Evolutionary conservation across 2,888 invertebrate species (phyloP).

Genomic region (Eristalinus sepulchralis): DNA sequence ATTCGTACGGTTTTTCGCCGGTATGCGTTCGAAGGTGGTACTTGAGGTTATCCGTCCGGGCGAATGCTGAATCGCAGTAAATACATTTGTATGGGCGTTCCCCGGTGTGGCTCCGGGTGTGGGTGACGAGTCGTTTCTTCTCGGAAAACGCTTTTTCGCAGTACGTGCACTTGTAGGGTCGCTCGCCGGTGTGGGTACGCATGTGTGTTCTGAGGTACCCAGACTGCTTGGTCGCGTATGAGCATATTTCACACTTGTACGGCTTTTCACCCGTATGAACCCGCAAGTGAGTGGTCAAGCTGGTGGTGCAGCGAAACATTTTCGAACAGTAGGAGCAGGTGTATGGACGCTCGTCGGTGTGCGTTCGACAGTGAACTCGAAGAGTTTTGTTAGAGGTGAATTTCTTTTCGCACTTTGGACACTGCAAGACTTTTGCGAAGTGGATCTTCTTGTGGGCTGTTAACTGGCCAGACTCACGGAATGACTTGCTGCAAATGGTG

Average conservation of each 20-base stretch:
- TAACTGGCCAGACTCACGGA: conserved; percentile 64
- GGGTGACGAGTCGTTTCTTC: conserved; percentile 52
- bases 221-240: conserved; percentile 63
- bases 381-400: conserved; percentile 64
- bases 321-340: conserved; percentile 45
- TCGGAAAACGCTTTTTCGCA: conserved; percentile 61
- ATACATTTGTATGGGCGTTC: conserved; percentile 64
- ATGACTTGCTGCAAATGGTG: conserved; percentile 47
- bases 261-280: conserved; percentile 64
- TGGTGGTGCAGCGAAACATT: conserved; percentile 57
- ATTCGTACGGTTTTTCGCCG: conserved; percentile 59
- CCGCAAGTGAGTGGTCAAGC: conserved; percentile 56
- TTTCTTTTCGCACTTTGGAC: conserved; percentile 63
- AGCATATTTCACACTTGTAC: conserved; percentile 64
- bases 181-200: conserved; percentile 61
- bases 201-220: conserved; percentile 60
- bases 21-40: conserved; percentile 62
- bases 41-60: conserved; percentile 63
- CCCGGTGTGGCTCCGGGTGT: conserved; percentile 59
- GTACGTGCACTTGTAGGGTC: conserved; percentile 53
- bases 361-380: conserved; percentile 62
- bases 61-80: conserved; percentile 58
- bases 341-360: conserved; percentile 65
- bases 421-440: conserved; percentile 52
- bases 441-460: conserved; percentile 60